phyloP scores from a whole-genome alignment of 2,888 invertebrate species.

The Luperina nickerlii region DNA sequence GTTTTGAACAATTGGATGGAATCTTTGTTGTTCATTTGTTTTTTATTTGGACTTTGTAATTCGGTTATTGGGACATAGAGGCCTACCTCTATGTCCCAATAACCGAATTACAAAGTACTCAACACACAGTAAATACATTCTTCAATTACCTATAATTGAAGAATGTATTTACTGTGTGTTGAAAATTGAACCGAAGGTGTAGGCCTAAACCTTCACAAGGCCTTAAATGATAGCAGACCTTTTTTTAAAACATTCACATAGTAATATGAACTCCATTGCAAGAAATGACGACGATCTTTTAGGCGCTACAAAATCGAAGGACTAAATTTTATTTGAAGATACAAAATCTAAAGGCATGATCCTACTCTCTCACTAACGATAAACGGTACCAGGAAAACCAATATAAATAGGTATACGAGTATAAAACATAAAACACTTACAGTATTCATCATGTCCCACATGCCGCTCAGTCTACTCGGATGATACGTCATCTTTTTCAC shows the following conservation, averaged over 20 bases:
- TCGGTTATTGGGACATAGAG: not conserved
- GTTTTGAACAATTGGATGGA: not conserved
- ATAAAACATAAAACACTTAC: slow-evolving; percentile 82
- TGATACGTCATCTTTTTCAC: slow-evolving; percentile 93
- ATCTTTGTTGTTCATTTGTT: slow-evolving; percentile 5
- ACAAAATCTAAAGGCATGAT: not conserved
- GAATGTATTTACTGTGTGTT: no score
- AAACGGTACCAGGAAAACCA: not conserved
- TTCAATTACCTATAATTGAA: no score
- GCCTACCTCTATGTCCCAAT: no score
- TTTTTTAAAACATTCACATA: not conserved
- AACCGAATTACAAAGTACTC: no score
- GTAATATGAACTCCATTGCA: not conserved
- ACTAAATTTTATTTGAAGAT: not conserved
- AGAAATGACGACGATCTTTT: not conserved
- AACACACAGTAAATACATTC: no score
- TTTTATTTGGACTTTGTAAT: not conserved
- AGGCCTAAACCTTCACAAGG: no score
- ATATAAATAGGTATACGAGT: not conserved
- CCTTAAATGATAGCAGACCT: no score
- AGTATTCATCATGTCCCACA: slow-evolving; percentile 94
- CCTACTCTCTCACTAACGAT: not conserved
- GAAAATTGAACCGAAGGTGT: no score
- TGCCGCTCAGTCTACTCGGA: slow-evolving; percentile 93
- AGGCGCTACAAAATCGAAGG: not conserved